Conservation (phyloP, 2,888 invertebrate genomes). For the Zaprionus obscuricornis region DNA sequence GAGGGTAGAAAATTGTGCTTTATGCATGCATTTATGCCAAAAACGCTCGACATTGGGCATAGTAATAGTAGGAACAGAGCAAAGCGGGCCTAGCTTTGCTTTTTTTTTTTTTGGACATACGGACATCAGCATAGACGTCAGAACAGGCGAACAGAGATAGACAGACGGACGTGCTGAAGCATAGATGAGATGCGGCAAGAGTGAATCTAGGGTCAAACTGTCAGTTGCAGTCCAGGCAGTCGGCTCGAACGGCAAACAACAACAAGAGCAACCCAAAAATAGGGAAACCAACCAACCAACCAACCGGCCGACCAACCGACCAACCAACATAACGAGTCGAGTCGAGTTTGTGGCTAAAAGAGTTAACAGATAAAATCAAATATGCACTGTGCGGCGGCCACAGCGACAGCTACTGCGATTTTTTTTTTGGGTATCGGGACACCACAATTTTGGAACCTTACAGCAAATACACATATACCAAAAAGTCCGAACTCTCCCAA, state of each 20-base stretch:
- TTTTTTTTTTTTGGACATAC: slow-evolving; percentile 22
- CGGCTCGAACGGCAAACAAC: slow-evolving; percentile 43
- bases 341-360: slow-evolving; percentile 75
- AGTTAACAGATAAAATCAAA: slow-evolving; percentile 77
- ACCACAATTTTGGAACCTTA: slow-evolving; percentile 28
- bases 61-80: slow-evolving; percentile 16
- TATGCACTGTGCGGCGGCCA: slow-evolving; percentile 70
- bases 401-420: slow-evolving; percentile 54
- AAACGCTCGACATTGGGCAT: slow-evolving; percentile 47
- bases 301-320: too few relatives aligned
- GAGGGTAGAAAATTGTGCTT: background rate
- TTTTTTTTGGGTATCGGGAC: slow-evolving; percentile 14
- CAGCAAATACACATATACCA: background rate
- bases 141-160: background rate
- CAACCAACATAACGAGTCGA: too few relatives aligned
- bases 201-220: slow-evolving; percentile 20
- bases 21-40: slow-evolving; percentile 63
- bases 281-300: slow-evolving; percentile 23
- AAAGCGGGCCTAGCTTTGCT: slow-evolving; percentile 4
- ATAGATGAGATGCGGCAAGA: too few relatives aligned
- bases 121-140: slow-evolving; percentile 27
- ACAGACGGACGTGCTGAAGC: background rate
- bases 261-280: background rate
- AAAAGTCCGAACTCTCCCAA: background rate
- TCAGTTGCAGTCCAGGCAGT: slow-evolving; percentile 56